Conservation (phyloP, 2,113 vertebrate genomes). For the Erythrolamprus reginae region DNA sequence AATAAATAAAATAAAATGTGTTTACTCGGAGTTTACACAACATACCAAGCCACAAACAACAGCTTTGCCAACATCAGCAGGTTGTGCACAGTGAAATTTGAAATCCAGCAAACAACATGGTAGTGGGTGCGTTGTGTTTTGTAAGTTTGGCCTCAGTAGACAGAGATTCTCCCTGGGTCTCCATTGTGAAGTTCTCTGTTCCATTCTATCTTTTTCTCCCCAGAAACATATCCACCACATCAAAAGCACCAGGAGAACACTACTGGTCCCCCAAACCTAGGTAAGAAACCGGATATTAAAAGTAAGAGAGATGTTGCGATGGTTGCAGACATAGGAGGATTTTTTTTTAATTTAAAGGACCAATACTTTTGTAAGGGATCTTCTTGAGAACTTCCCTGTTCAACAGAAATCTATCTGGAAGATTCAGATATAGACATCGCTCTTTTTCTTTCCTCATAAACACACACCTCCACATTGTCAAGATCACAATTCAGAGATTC, state of each 20-base stretch:
- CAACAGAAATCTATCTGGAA: background rate
- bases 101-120: background rate
- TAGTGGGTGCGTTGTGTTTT: background rate
- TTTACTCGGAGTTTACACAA: background rate
- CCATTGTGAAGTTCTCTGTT: background rate
- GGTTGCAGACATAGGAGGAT: no score
- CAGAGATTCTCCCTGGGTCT: background rate
- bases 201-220: background rate
- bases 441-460: no score
- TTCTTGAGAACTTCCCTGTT: background rate
- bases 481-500: no score
- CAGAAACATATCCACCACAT: constrained; percentile 40
- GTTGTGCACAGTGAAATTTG: background rate
- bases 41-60: background rate
- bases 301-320: background rate
- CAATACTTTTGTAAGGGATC: background rate
- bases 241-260: constrained; percentile 52
- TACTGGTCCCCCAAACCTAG: constrained; percentile 43
- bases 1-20: no score
- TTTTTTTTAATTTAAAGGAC: background rate
- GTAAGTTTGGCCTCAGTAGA: background rate
- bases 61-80: background rate
- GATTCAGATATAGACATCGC: background rate
- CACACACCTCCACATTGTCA: no score
- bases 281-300: constrained; percentile 24